These are phyloP conservation scores for Dolichomitus sp. DNA, from an alignment of 2,888 invertebrate genomes.

Conservation along the genomic window DNA sequence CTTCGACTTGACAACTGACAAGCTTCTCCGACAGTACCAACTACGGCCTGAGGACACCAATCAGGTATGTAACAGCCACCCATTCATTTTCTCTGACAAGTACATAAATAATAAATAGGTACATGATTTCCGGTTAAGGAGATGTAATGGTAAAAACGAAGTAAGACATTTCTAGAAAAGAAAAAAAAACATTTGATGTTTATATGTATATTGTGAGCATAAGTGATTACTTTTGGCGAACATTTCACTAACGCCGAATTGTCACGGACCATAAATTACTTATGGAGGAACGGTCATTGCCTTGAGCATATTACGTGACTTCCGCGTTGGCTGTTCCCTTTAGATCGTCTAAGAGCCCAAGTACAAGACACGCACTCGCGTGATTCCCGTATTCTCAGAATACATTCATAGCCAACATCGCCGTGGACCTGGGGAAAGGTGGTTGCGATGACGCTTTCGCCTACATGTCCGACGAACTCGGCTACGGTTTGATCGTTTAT, in stretches of 20 bases:
- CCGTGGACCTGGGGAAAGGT: constrained; percentile 91
- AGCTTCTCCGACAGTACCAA: constrained; percentile 90
- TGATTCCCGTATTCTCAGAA: constrained; percentile 80
- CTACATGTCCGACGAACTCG: constrained; percentile 94
- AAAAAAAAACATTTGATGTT: not conserved
- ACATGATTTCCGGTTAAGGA: not conserved
- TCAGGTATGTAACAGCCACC: constrained; percentile 79
- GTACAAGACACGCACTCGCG: not conserved
- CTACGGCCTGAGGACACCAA: constrained; percentile 92
- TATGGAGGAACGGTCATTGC: not conserved
- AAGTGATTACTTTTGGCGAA: not conserved
- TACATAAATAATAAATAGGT: not conserved
- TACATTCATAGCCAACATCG: constrained; percentile 95
- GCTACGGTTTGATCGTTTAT: constrained; percentile 93
- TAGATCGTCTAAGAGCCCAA: not conserved
- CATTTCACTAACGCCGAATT: not conserved
- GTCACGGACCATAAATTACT: constrained; percentile 19
- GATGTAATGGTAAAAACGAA: not conserved
- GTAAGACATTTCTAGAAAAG: not conserved
- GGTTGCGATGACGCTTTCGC: constrained; percentile 93
- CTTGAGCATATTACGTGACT: constrained; percentile 21
- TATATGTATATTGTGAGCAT: not conserved
- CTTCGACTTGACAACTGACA: constrained; percentile 92
- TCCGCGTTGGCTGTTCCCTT: constrained; percentile 9
- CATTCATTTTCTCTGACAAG: not conserved